A percentile compares a stretch with the other conserved stretches of the same genome.
Evolutionary conservation across 1,140 invertebrate genomes (phyloP).

Genomic region (Hypothenemus hampei): DNA sequence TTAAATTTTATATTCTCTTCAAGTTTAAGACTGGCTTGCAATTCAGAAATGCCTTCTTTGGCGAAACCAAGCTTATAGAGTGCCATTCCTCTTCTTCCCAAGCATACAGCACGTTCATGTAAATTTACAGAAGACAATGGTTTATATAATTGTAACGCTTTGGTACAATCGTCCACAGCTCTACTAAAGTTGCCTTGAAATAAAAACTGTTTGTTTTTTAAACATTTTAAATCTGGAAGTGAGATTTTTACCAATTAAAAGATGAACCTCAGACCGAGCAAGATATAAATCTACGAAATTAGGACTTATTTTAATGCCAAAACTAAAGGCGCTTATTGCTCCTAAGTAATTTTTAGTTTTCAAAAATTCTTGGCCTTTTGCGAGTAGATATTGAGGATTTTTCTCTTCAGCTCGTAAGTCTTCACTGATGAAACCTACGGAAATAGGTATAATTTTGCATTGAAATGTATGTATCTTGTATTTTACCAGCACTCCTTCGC

Average conservation of each 20-base stretch:
- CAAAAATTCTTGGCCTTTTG: slow-evolving; percentile 78
- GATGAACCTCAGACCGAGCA: slow-evolving; percentile 71
- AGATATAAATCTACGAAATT: slow-evolving; percentile 70
- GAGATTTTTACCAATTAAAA: slow-evolving; percentile 58
- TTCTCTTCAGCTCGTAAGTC: slow-evolving; percentile 77
- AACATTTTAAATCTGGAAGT: background rate
- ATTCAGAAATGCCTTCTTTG: slow-evolving; percentile 67
- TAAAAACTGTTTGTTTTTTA: background rate
- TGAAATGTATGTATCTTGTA: background rate
- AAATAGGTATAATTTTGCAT: background rate
- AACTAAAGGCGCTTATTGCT: slow-evolving; percentile 74
- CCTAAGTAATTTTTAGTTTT: slow-evolving; percentile 68
- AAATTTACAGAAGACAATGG: slow-evolving; percentile 68
- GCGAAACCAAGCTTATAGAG: slow-evolving; percentile 65
- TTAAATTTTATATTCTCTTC: slow-evolving; percentile 21
- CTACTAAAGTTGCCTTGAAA: slow-evolving; percentile 34
- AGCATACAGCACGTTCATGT: slow-evolving; percentile 62
- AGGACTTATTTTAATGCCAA: slow-evolving; percentile 69
- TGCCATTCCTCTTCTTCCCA: slow-evolving; percentile 65
- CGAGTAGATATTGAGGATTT: slow-evolving; percentile 75
- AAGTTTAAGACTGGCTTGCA: slow-evolving; percentile 65
- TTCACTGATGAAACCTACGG: slow-evolving; percentile 56
- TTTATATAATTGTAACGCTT: slow-evolving; percentile 67
- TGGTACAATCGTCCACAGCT: slow-evolving; percentile 48
- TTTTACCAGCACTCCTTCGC: slow-evolving; percentile 57